These are phyloP conservation scores for Apis florea DNA, from an alignment of 1,140 invertebrate genomes.

Conservation along the genomic window DNA sequence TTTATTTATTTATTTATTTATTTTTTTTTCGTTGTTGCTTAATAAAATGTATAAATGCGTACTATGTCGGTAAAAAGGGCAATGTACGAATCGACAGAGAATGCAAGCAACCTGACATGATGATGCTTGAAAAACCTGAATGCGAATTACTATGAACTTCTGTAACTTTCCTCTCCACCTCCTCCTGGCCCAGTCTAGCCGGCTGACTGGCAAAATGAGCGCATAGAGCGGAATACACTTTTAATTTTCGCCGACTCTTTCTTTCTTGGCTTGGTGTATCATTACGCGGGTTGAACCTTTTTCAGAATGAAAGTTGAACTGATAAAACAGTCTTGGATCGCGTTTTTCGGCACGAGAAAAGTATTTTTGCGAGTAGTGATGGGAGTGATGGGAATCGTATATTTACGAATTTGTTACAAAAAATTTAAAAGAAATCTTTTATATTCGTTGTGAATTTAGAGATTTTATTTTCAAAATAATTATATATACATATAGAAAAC, in stretches of 20 bases:
- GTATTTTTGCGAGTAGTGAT: neutral
- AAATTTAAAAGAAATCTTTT: too few species aligned
- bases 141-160: constrained; percentile 24
- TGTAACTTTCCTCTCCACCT: neutral
- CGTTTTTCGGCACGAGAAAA: neutral
- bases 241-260: constrained; percentile 27
- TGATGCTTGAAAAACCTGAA: constrained; percentile 36
- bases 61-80: neutral
- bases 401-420: too few species aligned
- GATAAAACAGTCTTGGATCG: neutral
- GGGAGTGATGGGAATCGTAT: too few species aligned
- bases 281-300: constrained; percentile 6
- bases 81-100: neutral
- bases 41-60: constrained; percentile 32
- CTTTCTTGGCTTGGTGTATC: neutral
- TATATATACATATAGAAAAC: too few species aligned
- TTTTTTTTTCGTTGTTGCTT: constrained; percentile 8
- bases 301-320: neutral
- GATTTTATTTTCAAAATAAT: too few species aligned
- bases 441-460: too few species aligned
- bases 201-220: neutral
- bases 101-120: neutral
- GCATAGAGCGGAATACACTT: constrained; percentile 29
- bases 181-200: neutral
- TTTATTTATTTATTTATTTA: neutral